Conservation (phyloP, 2,797 vertebrate genomes). For the Sylvilagus floridanus region DNA sequence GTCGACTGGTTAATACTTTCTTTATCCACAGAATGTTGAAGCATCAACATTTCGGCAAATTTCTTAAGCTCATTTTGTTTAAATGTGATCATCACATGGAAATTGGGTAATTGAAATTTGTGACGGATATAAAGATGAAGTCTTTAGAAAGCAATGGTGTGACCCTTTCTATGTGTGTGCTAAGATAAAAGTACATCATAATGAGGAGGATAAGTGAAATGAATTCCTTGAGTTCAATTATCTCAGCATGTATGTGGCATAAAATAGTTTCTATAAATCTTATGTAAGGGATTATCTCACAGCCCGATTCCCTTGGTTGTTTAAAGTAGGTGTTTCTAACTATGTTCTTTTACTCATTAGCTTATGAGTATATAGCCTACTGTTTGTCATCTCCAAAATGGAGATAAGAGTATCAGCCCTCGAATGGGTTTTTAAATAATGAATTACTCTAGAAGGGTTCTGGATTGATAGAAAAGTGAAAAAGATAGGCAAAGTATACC, state of each 20-base stretch:
- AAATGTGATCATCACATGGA: not conserved
- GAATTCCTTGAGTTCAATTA: slow-evolving; percentile 13
- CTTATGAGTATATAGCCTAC: not conserved
- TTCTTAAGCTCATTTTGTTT: slow-evolving; percentile 13
- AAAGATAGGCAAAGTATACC: not conserved
- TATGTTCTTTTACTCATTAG: not conserved
- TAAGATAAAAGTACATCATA: not conserved
- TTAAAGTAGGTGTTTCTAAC: not conserved
- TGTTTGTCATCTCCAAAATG: not conserved
- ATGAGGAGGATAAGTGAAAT: not conserved
- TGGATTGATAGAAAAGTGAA: not conserved
- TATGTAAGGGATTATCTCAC: not conserved
- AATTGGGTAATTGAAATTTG: not conserved
- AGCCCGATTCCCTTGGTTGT: not conserved
- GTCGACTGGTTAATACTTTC: not conserved
- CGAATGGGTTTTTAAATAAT: not conserved
- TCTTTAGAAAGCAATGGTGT: slow-evolving; percentile 10
- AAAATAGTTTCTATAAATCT: not conserved
- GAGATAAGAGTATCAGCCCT: not conserved
- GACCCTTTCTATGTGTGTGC: not conserved
- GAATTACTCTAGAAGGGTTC: slow-evolving; percentile 5
- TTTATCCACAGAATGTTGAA: not conserved
- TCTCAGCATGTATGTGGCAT: slow-evolving; percentile 1
- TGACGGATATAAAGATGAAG: slow-evolving; percentile 29
- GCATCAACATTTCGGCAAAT: not conserved